Evolutionary conservation across 2,113 vertebrate species (phyloP).

Genomic region (Conger conger): DNA sequence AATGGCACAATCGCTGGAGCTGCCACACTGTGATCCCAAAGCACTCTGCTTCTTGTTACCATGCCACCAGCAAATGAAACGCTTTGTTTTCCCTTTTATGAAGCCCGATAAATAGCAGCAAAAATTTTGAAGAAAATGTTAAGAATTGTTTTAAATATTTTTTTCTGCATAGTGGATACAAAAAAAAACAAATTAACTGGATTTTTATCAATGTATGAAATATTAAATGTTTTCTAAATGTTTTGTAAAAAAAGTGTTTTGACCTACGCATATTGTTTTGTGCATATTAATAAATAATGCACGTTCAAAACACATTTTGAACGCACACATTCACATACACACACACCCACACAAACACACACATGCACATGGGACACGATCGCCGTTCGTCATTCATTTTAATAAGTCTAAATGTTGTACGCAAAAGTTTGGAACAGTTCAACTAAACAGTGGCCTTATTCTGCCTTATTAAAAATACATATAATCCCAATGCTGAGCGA

Average conservation of each 20-base stretch:
- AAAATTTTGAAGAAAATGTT: background rate
- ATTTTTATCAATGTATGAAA: background rate
- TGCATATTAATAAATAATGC: no score
- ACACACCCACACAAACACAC: no score
- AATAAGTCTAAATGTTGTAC: background rate
- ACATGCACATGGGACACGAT: no score
- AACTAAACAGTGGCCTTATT: no score
- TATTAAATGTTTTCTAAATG: background rate
- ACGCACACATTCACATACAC: no score
- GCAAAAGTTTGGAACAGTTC: background rate
- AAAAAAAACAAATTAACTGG: background rate
- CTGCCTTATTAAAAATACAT: no score
- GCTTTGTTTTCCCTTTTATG: background rate
- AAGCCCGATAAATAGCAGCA: background rate
- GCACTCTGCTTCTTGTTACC: background rate
- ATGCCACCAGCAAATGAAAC: background rate
- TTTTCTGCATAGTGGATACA: background rate
- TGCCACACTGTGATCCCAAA: background rate
- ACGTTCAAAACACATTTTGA: no score
- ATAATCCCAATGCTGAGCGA: no score
- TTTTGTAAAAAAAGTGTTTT: no score
- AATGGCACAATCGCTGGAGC: background rate
- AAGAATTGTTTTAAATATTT: background rate
- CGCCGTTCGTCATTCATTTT: background rate
- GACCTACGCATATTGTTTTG: no score